Conservation (phyloP, 1,140 invertebrate genomes). For the Monochamus saltuarius region DNA sequence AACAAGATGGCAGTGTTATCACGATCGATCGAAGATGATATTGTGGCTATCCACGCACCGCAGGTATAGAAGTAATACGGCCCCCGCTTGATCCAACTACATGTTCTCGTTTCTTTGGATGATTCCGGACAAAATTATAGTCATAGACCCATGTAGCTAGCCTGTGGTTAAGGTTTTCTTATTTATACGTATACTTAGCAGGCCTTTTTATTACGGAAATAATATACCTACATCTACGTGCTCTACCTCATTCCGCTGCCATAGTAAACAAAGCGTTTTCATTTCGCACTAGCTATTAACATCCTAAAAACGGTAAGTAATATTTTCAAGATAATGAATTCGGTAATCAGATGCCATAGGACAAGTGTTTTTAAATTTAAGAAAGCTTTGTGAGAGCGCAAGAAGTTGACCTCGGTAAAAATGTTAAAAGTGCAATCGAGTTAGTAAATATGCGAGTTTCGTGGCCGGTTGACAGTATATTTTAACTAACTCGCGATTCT, state of each 20-base stretch:
- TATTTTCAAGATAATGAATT: too few relatives aligned
- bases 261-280: too few relatives aligned
- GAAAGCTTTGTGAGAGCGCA: too few relatives aligned
- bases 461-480: slow-evolving; percentile 45
- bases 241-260: neutral
- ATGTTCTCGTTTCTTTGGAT: slow-evolving; percentile 37
- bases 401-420: slow-evolving; percentile 31
- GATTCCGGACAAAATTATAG: slow-evolving; percentile 43
- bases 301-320: too few relatives aligned
- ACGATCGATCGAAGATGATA: slow-evolving; percentile 45
- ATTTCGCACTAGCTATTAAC: too few relatives aligned
- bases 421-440: slow-evolving; percentile 44
- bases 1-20: slow-evolving; percentile 51
- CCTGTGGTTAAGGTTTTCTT: slow-evolving; percentile 41
- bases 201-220: slow-evolving; percentile 40
- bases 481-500: slow-evolving; percentile 44
- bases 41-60: slow-evolving; percentile 46
- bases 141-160: slow-evolving; percentile 33
- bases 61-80: slow-evolving; percentile 26
- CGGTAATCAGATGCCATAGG: too few relatives aligned
- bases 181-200: slow-evolving; percentile 35
- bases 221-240: slow-evolving; percentile 24
- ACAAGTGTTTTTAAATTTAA: too few relatives aligned
- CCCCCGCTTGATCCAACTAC: slow-evolving; percentile 18
- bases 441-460: slow-evolving; percentile 48